A percentile compares a stretch with the other conserved stretches of the same genome.
Conservation (phyloP, 2,888 invertebrate genomes). For the Portevinia maculata region DNA sequence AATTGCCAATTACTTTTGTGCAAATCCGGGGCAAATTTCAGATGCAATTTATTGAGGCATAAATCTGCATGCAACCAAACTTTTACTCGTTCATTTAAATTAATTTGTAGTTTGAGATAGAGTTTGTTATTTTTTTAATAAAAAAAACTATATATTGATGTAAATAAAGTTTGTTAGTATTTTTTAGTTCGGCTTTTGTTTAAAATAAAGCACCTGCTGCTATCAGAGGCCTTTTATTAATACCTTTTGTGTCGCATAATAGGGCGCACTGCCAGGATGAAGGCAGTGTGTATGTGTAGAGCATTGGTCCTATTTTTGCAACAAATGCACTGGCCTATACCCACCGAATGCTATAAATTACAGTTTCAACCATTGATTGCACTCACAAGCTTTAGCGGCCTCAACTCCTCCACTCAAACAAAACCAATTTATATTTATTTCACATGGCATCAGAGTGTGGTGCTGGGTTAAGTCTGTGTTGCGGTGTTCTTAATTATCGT, state of each 20-base stretch:
- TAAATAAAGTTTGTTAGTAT: slow-evolving; percentile 6
- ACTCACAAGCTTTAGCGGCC: slow-evolving; percentile 18
- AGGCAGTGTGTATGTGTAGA: no score
- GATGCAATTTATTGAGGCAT: slow-evolving; percentile 67
- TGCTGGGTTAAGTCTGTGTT: slow-evolving; percentile 37
- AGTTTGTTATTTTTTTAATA: slow-evolving; percentile 28
- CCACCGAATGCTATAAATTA: slow-evolving; percentile 48
- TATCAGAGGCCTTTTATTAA: slow-evolving; percentile 31
- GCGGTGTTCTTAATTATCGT: slow-evolving; percentile 70
- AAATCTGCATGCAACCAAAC: slow-evolving; percentile 47
- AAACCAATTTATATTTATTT: slow-evolving; percentile 73
- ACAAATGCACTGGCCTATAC: slow-evolving; percentile 13
- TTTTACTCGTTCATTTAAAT: background rate
- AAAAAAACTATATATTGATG: slow-evolving; percentile 8
- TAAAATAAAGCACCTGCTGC: slow-evolving; percentile 52
- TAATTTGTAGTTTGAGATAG: slow-evolving; percentile 24
- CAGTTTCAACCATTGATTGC: slow-evolving; percentile 51
- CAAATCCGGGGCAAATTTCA: slow-evolving; percentile 62
- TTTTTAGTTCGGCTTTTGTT: slow-evolving; percentile 20
- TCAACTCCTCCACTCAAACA: slow-evolving; percentile 39
- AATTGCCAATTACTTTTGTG: slow-evolving; percentile 64
- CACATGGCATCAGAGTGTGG: slow-evolving; percentile 22
- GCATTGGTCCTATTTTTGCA: slow-evolving; percentile 28
- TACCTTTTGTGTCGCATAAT: slow-evolving; percentile 25
- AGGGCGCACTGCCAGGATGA: slow-evolving; percentile 1